A percentile compares a stretch with the other conserved stretches of the same genome.
phyloP scores from a whole-genome alignment of 2,113 vertebrate species.

The Suricata suricatta region DNA sequence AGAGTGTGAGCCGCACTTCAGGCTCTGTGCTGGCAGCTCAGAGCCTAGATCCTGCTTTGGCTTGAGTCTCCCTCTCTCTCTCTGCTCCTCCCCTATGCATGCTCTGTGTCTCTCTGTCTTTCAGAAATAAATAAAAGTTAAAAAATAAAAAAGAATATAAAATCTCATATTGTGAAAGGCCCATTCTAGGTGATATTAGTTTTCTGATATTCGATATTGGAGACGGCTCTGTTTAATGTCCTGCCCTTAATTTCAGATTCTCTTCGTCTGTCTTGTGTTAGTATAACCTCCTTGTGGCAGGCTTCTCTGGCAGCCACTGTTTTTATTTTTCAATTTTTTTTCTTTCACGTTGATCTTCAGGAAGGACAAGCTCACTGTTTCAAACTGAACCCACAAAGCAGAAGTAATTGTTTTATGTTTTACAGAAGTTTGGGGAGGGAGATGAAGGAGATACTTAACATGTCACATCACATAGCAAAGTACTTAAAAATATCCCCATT shows the following conservation, averaged over 20 bases:
- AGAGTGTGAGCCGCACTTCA: too few relatives aligned
- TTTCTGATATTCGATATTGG: not conserved
- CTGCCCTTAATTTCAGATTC: not conserved
- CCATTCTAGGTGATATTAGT: not conserved
- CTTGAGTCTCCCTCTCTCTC: too few relatives aligned
- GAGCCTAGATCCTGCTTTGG: too few relatives aligned
- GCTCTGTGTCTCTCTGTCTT: too few relatives aligned
- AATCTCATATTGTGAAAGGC: not conserved
- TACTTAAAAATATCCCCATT: conserved; percentile 11
- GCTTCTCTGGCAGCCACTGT: not conserved
- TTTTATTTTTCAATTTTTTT: not conserved
- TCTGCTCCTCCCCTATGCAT: too few relatives aligned
- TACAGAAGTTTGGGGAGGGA: not conserved
- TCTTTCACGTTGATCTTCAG: not conserved
- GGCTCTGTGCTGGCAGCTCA: too few relatives aligned
- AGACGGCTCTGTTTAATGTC: not conserved
- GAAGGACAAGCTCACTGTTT: not conserved
- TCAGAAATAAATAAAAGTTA: too few relatives aligned
- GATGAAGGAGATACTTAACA: not conserved
- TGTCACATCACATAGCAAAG: conserved; percentile 14
- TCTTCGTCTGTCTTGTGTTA: not conserved
- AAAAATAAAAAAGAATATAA: not conserved
- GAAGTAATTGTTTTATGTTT: not conserved
- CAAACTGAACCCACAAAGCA: not conserved
- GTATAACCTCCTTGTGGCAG: not conserved